Evolutionary conservation across 2,113 vertebrate genomes (phyloP).

Genomic region (Myodes glareolus): DNA sequence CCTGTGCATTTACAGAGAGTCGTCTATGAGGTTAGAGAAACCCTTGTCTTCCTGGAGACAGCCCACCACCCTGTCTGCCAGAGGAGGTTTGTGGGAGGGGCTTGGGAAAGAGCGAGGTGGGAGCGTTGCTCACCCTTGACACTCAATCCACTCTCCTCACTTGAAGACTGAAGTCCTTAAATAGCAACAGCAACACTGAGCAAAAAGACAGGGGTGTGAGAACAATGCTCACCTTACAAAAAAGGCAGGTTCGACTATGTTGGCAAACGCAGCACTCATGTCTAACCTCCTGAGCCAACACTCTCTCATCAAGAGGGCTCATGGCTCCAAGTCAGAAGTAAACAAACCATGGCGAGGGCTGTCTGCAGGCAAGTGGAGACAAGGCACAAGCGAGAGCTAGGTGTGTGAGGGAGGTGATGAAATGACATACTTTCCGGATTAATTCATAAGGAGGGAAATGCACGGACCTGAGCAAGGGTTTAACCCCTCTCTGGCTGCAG

Average conservation of each 20-base stretch:
- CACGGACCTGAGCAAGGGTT: neutral
- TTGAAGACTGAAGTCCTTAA: neutral
- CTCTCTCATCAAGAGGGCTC: constrained; percentile 55
- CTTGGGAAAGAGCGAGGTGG: neutral
- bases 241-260: neutral
- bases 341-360: constrained; percentile 37
- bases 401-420: constrained; percentile 61
- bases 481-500: constrained; percentile 44
- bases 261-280: constrained; percentile 34
- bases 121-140: neutral
- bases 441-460: constrained; percentile 46
- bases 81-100: neutral
- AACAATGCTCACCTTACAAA: neutral
- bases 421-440: constrained; percentile 63
- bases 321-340: constrained; percentile 53
- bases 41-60: neutral
- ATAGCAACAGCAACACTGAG: neutral
- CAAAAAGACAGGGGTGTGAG: neutral
- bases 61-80: neutral
- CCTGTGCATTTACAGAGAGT: neutral
- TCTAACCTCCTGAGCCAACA: constrained; percentile 35
- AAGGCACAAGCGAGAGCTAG: constrained; percentile 33
- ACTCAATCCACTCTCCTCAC: neutral
- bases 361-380: constrained; percentile 73
- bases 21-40: neutral